Evolutionary conservation across 1,140 invertebrate species (phyloP), one percentile per base, ranked within the genome.

Genomic region (Spodoptera litura): DNA sequence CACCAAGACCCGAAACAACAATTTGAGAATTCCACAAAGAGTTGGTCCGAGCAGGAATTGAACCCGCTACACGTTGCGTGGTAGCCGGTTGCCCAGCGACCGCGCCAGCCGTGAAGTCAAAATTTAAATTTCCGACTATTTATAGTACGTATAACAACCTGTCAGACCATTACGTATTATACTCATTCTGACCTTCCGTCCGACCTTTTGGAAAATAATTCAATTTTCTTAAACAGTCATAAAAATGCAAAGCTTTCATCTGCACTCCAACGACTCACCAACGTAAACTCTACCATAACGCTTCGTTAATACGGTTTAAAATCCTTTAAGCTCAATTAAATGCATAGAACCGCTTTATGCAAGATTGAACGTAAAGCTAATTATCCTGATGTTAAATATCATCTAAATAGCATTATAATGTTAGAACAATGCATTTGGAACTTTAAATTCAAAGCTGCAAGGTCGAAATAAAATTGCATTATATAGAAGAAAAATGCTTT

Each of bases 301-400:
- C 49, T 0, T 31, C 13, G 11, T 13, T 12, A 8, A 70, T 52
- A 31, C 51, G 49, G 13, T n/a, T 27, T 12, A 53, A 8, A 31
- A 70, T 70, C 25, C 2, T 27, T 53, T 53, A 12, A 27, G 3
- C 5, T 2, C 11, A 8, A 9, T 49, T 49, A 70, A 52, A 70
- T n/a, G 49, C 49, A 31, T 53, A 25, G 12, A 53, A 52, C 49
- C 2, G 62, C 15, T 38, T 49, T 49, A 66, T 9, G 49, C 66
- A 49, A 70, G 66, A 70, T 70, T 70, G 66, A 11, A 70, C 66
- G 49, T 52, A 27, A 53, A 70, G 52, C 66, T 70, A 52, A 70
- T 70, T 70, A 70, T 70, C 25, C 25, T 11, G 66, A 70, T 25
- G 20, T 20, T 53, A n/a, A 10, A 70, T 68, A 27, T 53, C 66